Evolutionary conservation across 2,888 invertebrate genomes (phyloP), one percentile per base, ranked within the genome.

Genomic region (Adelphocoris suturalis): DNA sequence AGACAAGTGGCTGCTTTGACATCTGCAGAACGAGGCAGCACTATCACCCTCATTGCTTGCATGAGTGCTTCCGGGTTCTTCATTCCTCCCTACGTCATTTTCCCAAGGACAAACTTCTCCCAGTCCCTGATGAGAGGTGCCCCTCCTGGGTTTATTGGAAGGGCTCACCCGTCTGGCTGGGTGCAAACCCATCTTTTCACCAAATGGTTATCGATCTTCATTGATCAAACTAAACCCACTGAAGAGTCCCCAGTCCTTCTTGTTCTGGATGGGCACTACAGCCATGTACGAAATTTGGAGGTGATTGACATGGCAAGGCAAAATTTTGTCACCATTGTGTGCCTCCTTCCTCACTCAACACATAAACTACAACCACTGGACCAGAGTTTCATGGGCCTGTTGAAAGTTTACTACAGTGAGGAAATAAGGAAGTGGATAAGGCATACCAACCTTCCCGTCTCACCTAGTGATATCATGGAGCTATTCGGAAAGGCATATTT

Each of bases 11-110:
- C 91, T 12, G 80, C 92, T 48, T 23, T 92, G 87, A 92, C 92
- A 14, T 92, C 93, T 86, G 92, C 92, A 16, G 92, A 93, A 92
- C 89, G 93, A 87, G 93, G 93, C 7, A 92, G 92, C 46, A 91
- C 92, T 19, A 91, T 92, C 14, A 93, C 93, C 19, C 89, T 92
- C 37, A 91, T 92, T 55, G 91, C 90, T 28, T 92, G 92, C 55
- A 92, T 93, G 92, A 92, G 90, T 90, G 93, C 92, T 5, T 75
- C 75, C 14, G 92, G 92, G 19, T 91, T 90, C 88, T 89, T 89
- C 27, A 90, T 92, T 28, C 92, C 92, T 57, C 92, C 92, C n/a
- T 89, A 90, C 55, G 90, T 92, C 48, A 91, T 92, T 27, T 92
- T 92, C 80, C 92, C 92, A 52, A 86, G 92, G 23, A 90, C 90